phyloP scores from a whole-genome alignment of 2,113 vertebrate species.

The Butorides virescens region DNA sequence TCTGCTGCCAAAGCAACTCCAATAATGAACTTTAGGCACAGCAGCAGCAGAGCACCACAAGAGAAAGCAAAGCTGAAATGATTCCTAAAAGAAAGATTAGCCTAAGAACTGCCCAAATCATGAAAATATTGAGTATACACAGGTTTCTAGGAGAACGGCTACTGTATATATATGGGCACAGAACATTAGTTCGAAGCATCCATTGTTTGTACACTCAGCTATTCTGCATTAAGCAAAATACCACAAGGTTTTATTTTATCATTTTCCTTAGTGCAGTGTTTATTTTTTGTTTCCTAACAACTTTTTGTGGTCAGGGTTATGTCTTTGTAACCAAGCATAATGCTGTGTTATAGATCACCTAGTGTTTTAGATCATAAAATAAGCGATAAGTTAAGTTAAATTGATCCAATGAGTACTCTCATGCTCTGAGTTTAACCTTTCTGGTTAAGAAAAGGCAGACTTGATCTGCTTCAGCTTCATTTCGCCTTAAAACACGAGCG shows the following conservation, averaged over 20 bases:
- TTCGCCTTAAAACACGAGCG: neutral
- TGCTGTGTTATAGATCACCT: too few relatives aligned
- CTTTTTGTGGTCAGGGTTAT: neutral
- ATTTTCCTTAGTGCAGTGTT: neutral
- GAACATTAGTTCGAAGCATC: rapidly evolving
- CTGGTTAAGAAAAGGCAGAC: neutral
- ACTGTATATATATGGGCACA: rapidly evolving
- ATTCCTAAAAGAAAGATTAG: neutral
- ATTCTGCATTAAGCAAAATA: neutral
- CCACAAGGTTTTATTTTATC: neutral
- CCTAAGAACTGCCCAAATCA: neutral
- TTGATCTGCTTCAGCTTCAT: neutral
- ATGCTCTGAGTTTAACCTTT: rapidly evolving
- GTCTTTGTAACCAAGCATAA: neutral
- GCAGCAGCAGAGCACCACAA: rapidly evolving
- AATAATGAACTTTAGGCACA: rapidly evolving
- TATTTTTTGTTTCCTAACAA: neutral
- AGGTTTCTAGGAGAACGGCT: neutral
- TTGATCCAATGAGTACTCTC: rapidly evolving
- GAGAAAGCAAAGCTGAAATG: rapidly evolving
- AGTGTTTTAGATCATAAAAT: neutral
- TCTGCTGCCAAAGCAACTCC: neutral
- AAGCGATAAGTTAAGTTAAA: neutral
- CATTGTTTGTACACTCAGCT: neutral
- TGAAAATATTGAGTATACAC: rapidly evolving